Evolutionary conservation across 2,888 invertebrate species (phyloP).

Genomic region (Dorcus hopei): DNA sequence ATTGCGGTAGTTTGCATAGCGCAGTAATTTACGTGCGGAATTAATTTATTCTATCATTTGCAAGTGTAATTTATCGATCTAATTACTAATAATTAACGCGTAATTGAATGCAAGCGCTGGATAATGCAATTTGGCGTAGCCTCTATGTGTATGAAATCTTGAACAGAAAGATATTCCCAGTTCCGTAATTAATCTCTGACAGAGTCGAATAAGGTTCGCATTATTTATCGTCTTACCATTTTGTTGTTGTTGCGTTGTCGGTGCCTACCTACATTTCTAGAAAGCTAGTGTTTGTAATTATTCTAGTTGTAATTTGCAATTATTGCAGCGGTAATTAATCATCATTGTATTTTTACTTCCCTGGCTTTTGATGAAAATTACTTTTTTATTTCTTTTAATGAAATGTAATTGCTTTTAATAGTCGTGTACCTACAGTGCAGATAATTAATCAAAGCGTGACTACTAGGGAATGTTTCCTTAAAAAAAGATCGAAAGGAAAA

Average conservation of each 20-base stretch:
- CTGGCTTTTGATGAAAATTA: too few species aligned
- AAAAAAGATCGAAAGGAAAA: too few species aligned
- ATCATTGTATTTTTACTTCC: too few species aligned
- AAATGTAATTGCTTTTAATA: too few species aligned
- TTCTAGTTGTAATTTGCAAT: constrained; percentile 1
- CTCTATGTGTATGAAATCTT: neutral
- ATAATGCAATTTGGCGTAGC: constrained; percentile 9
- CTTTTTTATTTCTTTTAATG: too few species aligned
- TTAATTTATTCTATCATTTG: constrained; percentile 15
- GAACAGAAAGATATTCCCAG: constrained; percentile 1
- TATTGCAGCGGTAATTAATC: neutral
- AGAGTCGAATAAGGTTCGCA: constrained; percentile 2
- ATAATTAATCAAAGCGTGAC: too few species aligned
- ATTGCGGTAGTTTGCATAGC: constrained; percentile 1
- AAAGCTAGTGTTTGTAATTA: neutral
- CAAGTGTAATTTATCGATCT: constrained; percentile 22
- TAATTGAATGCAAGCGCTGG: constrained; percentile 21
- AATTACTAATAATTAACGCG: constrained; percentile 22
- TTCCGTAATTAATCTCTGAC: constrained; percentile 6
- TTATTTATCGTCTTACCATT: constrained; percentile 3
- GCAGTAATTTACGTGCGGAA: neutral
- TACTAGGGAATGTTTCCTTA: too few species aligned
- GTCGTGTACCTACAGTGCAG: too few species aligned
- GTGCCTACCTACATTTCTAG: neutral
- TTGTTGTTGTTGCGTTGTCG: neutral